Percentiles rank a stretch among this genome's conserved stretches.
phyloP scores from a whole-genome alignment of 2,888 invertebrate species.

The Vannuccia rotundouncinata region DNA sequence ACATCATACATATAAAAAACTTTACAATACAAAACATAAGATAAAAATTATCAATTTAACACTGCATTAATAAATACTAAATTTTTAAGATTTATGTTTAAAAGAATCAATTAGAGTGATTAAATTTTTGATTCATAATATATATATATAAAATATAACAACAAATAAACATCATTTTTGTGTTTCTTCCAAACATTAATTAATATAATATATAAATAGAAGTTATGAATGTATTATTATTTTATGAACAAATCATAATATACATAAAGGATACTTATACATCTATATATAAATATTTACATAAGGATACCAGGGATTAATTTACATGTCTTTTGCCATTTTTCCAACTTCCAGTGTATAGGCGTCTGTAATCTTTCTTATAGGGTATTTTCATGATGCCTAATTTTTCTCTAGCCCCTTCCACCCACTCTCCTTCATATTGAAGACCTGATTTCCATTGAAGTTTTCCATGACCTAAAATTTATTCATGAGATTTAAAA shows the following conservation, averaged over 20 bases:
- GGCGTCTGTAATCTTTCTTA: not conserved
- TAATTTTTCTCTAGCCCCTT: not conserved
- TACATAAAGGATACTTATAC: not conserved
- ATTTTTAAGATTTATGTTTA: not conserved
- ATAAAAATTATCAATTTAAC: not conserved
- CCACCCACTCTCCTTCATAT: not conserved
- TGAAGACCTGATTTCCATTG: not conserved
- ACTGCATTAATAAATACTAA: not conserved
- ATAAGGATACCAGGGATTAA: not conserved
- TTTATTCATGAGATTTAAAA: no score
- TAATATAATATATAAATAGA: no score
- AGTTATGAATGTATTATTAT: not conserved
- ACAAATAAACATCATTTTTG: no score
- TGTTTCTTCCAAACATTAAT: no score
- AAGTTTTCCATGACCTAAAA: not conserved
- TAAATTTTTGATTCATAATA: no score
- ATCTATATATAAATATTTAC: not conserved
- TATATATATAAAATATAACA: no score
- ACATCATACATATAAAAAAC: no score
- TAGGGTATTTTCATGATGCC: not conserved
- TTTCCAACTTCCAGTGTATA: not conserved
- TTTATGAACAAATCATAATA: not conserved
- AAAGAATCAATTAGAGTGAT: not conserved
- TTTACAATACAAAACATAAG: no score
- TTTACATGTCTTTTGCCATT: not conserved